Evolutionary conservation across 2,888 invertebrate species (phyloP), one percentile per base, ranked within the genome.

Genomic region (Parascotia fuliginaria): DNA sequence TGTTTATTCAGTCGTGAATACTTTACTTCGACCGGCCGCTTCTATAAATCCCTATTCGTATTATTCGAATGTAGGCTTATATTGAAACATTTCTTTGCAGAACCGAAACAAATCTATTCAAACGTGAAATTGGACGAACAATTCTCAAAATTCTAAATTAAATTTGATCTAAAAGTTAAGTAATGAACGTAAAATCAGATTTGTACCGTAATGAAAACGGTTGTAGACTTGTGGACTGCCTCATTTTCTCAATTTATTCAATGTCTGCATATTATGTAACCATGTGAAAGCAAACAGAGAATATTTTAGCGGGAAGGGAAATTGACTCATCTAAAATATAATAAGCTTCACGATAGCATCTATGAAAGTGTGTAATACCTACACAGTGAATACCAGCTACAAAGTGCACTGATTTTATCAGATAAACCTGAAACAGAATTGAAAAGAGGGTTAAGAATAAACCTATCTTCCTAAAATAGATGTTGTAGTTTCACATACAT

Each of bases 81-180:
- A 83, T 79, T 82, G 83, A 81, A 87, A 85, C 83, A 85, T 83
- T 87, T 88, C 86, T 88, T 84, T 83, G 78, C 81, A 73, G 68
- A 59, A 65, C 79, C 81, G 80, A 89, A 89, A 89, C 83, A 88
- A 87, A 87, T 75, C 83, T 79, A 83, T 86, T 88, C 82, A 87
- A 68, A 79, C 84, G 76, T 83, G 73, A 87, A 89, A 89, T 90
- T 87, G 83, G 78, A 80, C 77, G 80, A 85, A 82, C 80, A 81
- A 82, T 82, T 81, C 83, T 82, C 81, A 81, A 88, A 85, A 85
- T 84, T 84, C 77, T 71, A 78, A 81, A 85, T 84, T 77, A 79
- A 85, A 84, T 86, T 88, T 84, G 80, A 85, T 87, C 83, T 82
- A 82, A 87, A 85, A 83, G 83, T 88, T 82, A 81, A 83, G 78